Evolutionary conservation across 2,888 invertebrate genomes (phyloP), one percentile per base, ranked within the genome.

Genomic region (Napeogenes inachia): DNA sequence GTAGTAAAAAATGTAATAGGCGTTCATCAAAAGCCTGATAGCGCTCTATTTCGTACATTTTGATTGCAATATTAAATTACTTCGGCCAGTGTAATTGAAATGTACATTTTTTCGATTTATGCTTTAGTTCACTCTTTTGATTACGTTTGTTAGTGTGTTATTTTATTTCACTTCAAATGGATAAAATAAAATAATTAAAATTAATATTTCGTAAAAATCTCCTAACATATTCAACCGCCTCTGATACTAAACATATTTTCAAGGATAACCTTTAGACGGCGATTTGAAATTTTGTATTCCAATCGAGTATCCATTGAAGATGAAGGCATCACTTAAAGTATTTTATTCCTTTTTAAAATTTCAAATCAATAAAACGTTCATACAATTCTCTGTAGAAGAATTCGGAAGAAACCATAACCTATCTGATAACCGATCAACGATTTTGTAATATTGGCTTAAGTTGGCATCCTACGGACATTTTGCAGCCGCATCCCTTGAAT

Each of bases 401-500:
- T 67, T 62, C 50, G 59, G 59, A 62, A 55, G 57, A 57, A 53
- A 64, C 65, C 59, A 65, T 67, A 67, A 67, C 65, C 64, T 60
- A 60, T 64, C 61, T 67, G 64, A 66, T 68, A 65, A 68, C 60
- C 65, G 61, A 62, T 65, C 63, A 60, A 64, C 68, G 64, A 68
- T 67, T 71, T 68, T 66, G 70, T 71, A 71, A 72, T 72, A 72
- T 71, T 67, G 68, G 67, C 64, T 63, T 64, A 65, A 70, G 63
- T 71, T 71, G 66, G 70, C 70, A 70, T 68, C 67, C 68, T 57
- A 64, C 65, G 69, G 70, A 66, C 71, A 65, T 70, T 71, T 72
- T 70, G 68, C 69, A 68, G 62, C 64, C 60, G 62, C 68, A 68
- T 66, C 65, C 69, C 65, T 57, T 68, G 73, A 71, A 72, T 72